These are phyloP conservation scores for Crocodylus rhombifer DNA, from an alignment of 2,797 vertebrate species.

Conservation along the genomic window DNA sequence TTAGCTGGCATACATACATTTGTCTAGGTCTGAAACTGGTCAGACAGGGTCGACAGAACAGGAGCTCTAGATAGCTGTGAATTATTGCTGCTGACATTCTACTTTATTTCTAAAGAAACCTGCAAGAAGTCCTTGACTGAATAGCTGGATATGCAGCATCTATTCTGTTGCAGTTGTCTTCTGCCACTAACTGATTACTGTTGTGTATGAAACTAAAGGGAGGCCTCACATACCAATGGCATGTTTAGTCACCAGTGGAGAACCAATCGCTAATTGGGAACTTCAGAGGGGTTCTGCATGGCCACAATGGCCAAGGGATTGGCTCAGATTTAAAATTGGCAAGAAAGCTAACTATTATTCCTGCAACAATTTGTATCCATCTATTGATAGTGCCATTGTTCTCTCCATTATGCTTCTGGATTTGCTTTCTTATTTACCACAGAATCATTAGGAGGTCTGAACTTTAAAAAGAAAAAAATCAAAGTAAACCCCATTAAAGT, in stretches of 20 bases:
- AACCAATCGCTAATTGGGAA: constrained; percentile 30
- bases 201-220: constrained; percentile 40
- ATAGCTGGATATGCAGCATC: neutral
- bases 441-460: neutral
- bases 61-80: neutral
- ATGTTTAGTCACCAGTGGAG: constrained; percentile 25
- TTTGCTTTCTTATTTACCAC: neutral
- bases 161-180: constrained; percentile 8
- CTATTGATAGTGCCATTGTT: neutral
- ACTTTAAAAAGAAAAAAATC: neutral
- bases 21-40: neutral
- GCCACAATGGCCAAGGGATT: neutral
- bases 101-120: neutral
- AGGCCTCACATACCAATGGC: constrained; percentile 44
- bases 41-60: neutral
- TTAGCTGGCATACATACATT: neutral
- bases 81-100: constrained; percentile 28
- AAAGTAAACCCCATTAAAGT: neutral
- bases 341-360: neutral
- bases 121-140: neutral
- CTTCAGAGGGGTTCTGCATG: constrained; percentile 31
- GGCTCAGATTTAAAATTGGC: neutral
- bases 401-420: neutral
- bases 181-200: constrained; percentile 34
- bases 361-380: neutral